phyloP scores from a whole-genome alignment of 2,888 invertebrate genomes.

The Malacosoma neustria region DNA sequence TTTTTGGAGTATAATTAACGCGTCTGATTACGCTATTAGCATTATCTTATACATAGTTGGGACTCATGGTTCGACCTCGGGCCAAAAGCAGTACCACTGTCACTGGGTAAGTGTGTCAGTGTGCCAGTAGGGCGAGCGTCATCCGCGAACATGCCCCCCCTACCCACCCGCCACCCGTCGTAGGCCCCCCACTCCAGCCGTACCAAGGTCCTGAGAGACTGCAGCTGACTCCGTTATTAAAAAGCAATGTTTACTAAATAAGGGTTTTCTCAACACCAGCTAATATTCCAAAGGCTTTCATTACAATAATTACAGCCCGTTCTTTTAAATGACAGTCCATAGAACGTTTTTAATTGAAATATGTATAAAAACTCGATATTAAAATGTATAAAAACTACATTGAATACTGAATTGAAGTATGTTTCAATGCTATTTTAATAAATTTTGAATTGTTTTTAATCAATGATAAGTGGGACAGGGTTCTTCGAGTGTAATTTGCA shows the following conservation, averaged over 20 bases:
- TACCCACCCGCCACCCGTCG: slow-evolving; percentile 25
- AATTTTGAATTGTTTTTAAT: no score
- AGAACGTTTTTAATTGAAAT: no score
- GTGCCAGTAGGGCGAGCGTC: slow-evolving; percentile 73
- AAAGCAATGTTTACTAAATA: slow-evolving; percentile 31
- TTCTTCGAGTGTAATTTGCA: no score
- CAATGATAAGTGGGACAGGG: no score
- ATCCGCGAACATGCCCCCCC: slow-evolving; percentile 57
- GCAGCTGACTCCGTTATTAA: slow-evolving; percentile 45
- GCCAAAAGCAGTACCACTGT: slow-evolving; percentile 74
- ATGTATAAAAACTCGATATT: no score
- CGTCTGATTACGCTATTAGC: slow-evolving; percentile 3
- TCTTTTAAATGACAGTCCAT: no score
- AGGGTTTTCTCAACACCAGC: slow-evolving; percentile 13
- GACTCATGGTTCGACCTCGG: slow-evolving; percentile 63
- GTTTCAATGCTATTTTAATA: no score
- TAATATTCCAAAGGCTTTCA: no score
- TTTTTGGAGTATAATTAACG: slow-evolving; percentile 1
- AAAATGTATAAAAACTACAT: no score
- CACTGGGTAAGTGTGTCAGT: slow-evolving; percentile 74
- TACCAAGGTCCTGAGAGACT: slow-evolving; percentile 63
- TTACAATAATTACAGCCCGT: no score
- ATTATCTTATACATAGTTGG: slow-evolving; percentile 51
- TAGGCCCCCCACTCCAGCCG: slow-evolving; percentile 33
- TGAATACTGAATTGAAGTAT: no score